phyloP scores from a whole-genome alignment of 2,797 vertebrate genomes.

The Sebastes elongatus region DNA sequence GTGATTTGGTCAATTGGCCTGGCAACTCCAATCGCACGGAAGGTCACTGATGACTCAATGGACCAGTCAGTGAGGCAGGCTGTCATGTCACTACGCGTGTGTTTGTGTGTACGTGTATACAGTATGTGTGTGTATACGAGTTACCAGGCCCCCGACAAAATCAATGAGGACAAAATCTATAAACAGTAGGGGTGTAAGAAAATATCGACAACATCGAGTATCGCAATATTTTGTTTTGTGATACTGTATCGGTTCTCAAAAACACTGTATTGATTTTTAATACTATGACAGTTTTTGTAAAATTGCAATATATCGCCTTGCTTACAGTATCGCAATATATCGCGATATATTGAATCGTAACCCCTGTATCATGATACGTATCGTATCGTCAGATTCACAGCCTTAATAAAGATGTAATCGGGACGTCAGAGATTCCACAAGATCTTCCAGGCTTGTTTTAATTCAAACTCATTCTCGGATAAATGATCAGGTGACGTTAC shows the following conservation, averaged over 20 bases:
- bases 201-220: too few species aligned
- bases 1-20: slow-evolving; percentile 87
- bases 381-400: too few species aligned
- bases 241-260: too few species aligned
- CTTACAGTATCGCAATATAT: too few species aligned
- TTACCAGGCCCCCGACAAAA: slow-evolving; percentile 32
- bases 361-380: too few species aligned
- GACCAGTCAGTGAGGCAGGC: slow-evolving; percentile 72
- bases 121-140: slow-evolving; percentile 14
- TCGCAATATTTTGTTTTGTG: too few species aligned
- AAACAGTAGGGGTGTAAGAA: neutral
- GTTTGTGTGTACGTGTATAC: neutral
- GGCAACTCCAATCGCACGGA: slow-evolving; percentile 80
- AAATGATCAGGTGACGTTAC: neutral
- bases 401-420: neutral
- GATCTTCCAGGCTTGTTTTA: neutral
- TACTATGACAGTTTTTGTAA: too few species aligned
- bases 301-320: too few species aligned
- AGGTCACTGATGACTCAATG: slow-evolving; percentile 82
- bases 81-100: slow-evolving; percentile 58
- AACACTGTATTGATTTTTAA: too few species aligned
- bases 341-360: too few species aligned
- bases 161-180: slow-evolving; percentile 57
- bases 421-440: slow-evolving; percentile 19
- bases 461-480: neutral